Evolutionary conservation across 2,113 vertebrate species (phyloP).

Genomic region (Fulica atra): DNA sequence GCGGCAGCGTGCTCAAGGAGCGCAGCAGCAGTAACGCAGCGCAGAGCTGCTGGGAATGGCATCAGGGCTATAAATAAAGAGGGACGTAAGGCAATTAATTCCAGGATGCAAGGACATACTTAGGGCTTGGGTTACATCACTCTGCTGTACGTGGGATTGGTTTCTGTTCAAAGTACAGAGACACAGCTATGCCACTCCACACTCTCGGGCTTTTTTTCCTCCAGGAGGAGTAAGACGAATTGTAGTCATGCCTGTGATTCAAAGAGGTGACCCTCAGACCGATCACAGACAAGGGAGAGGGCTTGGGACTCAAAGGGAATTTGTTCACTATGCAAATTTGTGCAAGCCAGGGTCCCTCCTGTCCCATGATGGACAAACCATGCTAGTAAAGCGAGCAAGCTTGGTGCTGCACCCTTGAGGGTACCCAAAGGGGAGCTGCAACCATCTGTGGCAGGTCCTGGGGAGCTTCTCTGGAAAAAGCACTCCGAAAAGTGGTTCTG

Average conservation of each 20-base stretch:
- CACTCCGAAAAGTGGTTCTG: not conserved
- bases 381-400: not conserved
- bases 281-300: not conserved
- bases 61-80: slow-evolving; percentile 26
- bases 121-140: not conserved
- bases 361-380: accelerated
- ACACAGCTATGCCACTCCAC: not conserved
- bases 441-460: not conserved
- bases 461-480: not conserved
- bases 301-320: not conserved
- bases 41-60: not conserved
- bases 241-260: not conserved
- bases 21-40: not conserved
- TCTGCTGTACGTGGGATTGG: not conserved
- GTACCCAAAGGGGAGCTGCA: not conserved
- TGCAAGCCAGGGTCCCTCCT: not conserved
- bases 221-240: not conserved
- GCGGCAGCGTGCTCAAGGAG: not conserved
- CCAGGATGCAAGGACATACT: not conserved
- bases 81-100: not conserved
- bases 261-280: not conserved
- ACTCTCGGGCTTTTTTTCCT: not conserved
- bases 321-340: not conserved
- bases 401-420: not conserved
- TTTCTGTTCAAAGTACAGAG: not conserved